Evolutionary conservation across 2,797 vertebrate genomes (phyloP).

Genomic region (Sylvilagus floridanus): DNA sequence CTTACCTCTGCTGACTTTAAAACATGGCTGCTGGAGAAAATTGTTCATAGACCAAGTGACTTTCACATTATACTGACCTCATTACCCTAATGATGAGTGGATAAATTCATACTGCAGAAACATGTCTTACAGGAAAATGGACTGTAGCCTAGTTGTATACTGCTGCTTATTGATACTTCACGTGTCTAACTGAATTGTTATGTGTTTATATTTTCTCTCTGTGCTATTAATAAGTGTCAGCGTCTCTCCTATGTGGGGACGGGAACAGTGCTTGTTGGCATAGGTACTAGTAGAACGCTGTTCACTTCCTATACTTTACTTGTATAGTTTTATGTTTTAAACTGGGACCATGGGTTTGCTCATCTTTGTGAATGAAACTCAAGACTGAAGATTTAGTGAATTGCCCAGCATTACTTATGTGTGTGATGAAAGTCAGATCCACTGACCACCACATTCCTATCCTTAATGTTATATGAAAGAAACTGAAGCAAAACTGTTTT

Average conservation of each 20-base stretch:
- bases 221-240: background rate
- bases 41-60: conserved; percentile 43
- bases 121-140: conserved; percentile 6
- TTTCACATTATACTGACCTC: conserved; percentile 33
- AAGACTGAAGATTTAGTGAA: background rate
- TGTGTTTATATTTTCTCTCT: background rate
- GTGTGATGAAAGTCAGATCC: background rate
- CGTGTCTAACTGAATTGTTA: background rate
- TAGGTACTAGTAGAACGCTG: background rate
- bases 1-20: background rate
- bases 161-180: conserved; percentile 19
- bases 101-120: background rate
- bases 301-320: background rate
- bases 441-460: background rate
- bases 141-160: background rate
- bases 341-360: background rate
- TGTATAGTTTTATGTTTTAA: conserved; percentile 11
- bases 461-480: conserved; percentile 27
- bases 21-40: background rate
- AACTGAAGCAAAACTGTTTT: background rate
- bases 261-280: background rate
- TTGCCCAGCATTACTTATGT: background rate
- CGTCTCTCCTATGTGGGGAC: background rate
- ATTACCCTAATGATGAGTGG: background rate
- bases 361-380: background rate